These are phyloP conservation scores for Channallabes apus DNA, from an alignment of 2,797 vertebrate species.

Conservation along the genomic window DNA sequence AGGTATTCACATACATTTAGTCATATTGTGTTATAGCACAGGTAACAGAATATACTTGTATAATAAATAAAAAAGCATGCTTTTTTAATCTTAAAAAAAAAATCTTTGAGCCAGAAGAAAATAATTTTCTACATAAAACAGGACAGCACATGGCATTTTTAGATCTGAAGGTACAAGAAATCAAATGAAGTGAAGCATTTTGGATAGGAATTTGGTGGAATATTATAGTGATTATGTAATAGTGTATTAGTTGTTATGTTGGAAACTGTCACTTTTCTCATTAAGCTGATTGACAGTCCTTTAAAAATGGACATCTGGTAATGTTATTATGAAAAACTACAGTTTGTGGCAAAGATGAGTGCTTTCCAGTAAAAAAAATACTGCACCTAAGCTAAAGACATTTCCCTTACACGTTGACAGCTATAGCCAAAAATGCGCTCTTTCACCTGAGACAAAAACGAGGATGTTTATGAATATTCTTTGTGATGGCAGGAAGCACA, in stretches of 20 bases:
- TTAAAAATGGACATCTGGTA: background rate
- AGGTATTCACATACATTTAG: background rate
- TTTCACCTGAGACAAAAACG: background rate
- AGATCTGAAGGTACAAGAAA: background rate
- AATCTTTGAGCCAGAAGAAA: background rate
- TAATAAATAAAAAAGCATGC: background rate
- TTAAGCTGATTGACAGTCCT: conserved; percentile 48
- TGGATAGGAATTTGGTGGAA: conserved; percentile 15
- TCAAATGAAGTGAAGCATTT: background rate
- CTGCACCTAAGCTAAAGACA: conserved; percentile 4
- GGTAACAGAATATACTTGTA: background rate
- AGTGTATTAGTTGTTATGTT: background rate
- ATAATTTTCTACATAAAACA: background rate
- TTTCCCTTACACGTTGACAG: conserved; percentile 12
- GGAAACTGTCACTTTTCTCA: conserved; percentile 35
- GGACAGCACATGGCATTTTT: background rate
- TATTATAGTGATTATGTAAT: background rate
- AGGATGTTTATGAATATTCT: background rate
- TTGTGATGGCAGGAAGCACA: background rate
- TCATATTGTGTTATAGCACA: background rate
- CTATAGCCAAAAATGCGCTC: background rate
- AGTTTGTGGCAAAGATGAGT: conserved; percentile 22
- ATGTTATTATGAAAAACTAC: conserved; percentile 45
- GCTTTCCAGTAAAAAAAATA: conserved; percentile 39
- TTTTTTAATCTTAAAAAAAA: background rate